These are phyloP conservation scores for Apteryx owenii DNA, from an alignment of 2,113 vertebrate genomes.

Conservation along the genomic window DNA sequence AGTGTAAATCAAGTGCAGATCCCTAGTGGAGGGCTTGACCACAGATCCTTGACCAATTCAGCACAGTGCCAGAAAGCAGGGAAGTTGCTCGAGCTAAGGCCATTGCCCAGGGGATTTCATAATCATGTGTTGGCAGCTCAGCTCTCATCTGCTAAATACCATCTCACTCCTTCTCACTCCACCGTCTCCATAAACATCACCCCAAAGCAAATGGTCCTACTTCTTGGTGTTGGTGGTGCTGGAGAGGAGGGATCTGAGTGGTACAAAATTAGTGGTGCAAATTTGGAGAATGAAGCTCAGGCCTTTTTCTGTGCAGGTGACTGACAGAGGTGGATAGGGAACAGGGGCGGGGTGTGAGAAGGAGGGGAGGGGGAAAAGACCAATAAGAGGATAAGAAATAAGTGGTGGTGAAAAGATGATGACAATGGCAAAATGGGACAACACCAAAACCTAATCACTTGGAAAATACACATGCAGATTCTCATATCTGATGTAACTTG, in stretches of 20 bases:
- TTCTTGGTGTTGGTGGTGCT: not conserved
- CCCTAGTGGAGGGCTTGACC: no score
- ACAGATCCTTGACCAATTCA: no score
- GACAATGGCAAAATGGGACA: not conserved
- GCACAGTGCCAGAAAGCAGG: no score
- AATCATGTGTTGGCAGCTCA: no score
- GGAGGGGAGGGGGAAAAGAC: not conserved
- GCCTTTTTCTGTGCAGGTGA: not conserved
- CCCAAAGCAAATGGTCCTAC: not conserved
- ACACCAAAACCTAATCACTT: not conserved
- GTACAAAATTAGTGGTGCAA: not conserved
- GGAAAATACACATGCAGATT: not conserved
- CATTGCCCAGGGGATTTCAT: no score
- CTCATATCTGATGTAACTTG: not conserved
- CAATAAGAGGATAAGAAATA: not conserved
- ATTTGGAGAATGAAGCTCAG: not conserved
- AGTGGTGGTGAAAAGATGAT: not conserved
- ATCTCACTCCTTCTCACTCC: no score
- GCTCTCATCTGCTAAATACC: no score
- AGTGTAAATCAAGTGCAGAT: no score
- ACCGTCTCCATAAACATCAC: no score
- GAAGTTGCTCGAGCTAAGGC: no score
- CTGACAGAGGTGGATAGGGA: not conserved
- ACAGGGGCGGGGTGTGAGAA: accelerated
- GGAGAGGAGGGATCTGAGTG: not conserved